These are phyloP conservation scores for Romanogobio albipinnatus DNA, from an alignment of 2,113 vertebrate genomes.

Conservation along the genomic window DNA sequence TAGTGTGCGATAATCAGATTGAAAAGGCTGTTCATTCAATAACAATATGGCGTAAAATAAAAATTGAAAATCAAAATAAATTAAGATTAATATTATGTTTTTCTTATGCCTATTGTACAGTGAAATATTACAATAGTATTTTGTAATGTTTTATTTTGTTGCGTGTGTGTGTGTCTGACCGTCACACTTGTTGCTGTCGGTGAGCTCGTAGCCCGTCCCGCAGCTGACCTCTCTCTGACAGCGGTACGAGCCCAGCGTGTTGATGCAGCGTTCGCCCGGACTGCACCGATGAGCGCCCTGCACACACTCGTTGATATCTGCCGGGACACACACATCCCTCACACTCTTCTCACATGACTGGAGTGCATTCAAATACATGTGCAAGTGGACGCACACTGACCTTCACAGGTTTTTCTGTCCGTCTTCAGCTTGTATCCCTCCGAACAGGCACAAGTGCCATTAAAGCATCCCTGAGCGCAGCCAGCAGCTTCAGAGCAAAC, in stretches of 20 bases:
- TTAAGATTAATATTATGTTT: too few relatives aligned
- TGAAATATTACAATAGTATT: too few relatives aligned
- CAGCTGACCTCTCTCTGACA: constrained; percentile 95
- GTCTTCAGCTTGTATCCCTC: constrained; percentile 88
- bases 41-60: too few relatives aligned
- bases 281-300: constrained; percentile 83
- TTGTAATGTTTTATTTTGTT: too few relatives aligned
- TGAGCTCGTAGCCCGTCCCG: constrained; percentile 95
- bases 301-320: constrained; percentile 95
- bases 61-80: too few relatives aligned
- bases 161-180: constrained; percentile 75
- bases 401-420: constrained; percentile 89
- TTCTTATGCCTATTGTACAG: too few relatives aligned
- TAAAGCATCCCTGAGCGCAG: constrained; percentile 88
- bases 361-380: background rate
- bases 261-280: constrained; percentile 88
- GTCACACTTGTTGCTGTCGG: constrained; percentile 90
- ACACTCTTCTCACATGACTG: background rate
- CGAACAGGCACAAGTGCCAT: constrained; percentile 86
- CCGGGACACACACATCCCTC: too few relatives aligned
- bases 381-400: constrained; percentile 62
- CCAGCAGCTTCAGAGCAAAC: constrained; percentile 74
- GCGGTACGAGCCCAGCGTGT: constrained; percentile 87
- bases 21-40: too few relatives aligned
- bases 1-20: too few relatives aligned